Base-by-base conservation (phyloP, 2,888 invertebrate species). In the Argyra leucocephala region DNA sequence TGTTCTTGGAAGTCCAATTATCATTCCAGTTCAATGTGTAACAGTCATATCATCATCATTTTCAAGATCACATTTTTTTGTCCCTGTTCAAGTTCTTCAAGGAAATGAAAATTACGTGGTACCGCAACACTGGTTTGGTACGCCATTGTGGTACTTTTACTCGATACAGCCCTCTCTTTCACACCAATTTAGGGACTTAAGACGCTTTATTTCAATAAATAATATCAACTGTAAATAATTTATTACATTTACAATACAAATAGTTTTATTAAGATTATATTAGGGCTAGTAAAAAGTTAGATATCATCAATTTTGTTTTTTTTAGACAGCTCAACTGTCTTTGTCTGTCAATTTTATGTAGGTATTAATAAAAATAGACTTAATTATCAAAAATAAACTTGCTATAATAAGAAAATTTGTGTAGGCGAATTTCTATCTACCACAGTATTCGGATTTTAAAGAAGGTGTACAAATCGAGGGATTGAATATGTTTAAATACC, bases 21-120 rank as follows among this genome's bases (percentile, higher is more conserved):
- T 98, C 92, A 97, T 97, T 74, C 97, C 96, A 80, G 93, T 94
- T 99, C 99, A 99, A 80, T 93, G 90, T 76, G 96, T 94, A 68
- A 99, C 86, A 73, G 96, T 96, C 94, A 96, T 96, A 80, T 99
- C 99, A 82, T 96, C 96, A 78, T 98, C 98, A 78, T 94, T 94
- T 83, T 96, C 96, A 71, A 99, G 85, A 67, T 99, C 99, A 93
- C 92, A 77, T 98, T 98, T 83, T 98, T 98, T 82, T 98, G 96
- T 71, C 98, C 99, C 81, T 96, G 94, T 83, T 99, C 99, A 77
- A 99, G 83, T 83, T 99, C 99, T 83, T 99, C 98, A 74, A 99
- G 84, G 74, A 99, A 86, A 75, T 96, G 93, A 85, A 99, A 99
- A 84, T 97, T 98, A 78, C 99, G 87, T 72, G 99, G 99, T 77